Conservation (phyloP, 2,797 vertebrate genomes). For the Morelia viridis region DNA sequence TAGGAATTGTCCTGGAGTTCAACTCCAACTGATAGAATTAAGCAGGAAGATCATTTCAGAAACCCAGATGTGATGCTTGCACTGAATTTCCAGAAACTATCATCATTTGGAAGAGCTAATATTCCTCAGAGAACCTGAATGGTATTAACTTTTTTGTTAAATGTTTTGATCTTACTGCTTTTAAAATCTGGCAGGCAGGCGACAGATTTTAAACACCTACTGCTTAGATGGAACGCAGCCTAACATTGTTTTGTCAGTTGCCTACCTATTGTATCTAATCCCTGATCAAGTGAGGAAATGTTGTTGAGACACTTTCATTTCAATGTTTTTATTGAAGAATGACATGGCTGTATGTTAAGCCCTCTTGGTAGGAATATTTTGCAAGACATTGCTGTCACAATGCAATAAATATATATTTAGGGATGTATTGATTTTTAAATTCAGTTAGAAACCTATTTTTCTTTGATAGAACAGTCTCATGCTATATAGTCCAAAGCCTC, state of each 20-base stretch:
- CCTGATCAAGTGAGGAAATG: slow-evolving; percentile 9
- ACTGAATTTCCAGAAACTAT: neutral
- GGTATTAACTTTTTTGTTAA: slow-evolving; percentile 33
- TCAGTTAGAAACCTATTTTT: neutral
- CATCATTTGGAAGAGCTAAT: slow-evolving; percentile 6
- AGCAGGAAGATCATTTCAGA: neutral
- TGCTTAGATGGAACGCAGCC: neutral
- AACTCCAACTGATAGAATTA: neutral
- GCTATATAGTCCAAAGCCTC: neutral
- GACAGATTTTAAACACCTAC: slow-evolving; percentile 24
- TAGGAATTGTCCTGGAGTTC: neutral
- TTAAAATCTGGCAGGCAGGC: neutral
- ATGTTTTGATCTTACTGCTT: slow-evolving; percentile 29
- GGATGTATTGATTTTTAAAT: neutral
- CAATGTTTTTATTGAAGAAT: slow-evolving; percentile 10
- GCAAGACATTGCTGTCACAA: neutral
- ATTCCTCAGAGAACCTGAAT: slow-evolving; percentile 19
- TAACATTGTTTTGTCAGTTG: slow-evolving; percentile 26
- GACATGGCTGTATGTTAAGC: neutral
- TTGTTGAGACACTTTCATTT: neutral
- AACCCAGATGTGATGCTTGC: neutral
- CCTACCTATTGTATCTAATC: slow-evolving; percentile 15
- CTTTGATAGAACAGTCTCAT: neutral
- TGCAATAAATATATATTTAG: neutral
- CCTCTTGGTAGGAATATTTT: neutral